Percentiles rank a stretch among this genome's conserved stretches.
These are phyloP conservation scores for Microctenopoma lineatum DNA, from an alignment of 2,797 vertebrate genomes.

Conservation along the genomic window DNA sequence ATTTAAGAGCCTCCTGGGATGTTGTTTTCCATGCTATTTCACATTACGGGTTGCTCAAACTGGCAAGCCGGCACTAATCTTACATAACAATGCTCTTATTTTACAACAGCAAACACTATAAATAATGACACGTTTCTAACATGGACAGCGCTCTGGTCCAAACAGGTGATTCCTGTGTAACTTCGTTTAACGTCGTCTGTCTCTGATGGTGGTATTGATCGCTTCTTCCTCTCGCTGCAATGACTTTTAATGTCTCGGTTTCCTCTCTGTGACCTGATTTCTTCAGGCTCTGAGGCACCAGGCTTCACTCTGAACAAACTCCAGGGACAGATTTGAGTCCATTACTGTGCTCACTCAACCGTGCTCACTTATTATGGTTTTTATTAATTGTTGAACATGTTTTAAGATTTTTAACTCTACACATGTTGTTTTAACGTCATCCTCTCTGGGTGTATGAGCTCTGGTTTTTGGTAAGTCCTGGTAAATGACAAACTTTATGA, in stretches of 20 bases:
- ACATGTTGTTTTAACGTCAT: background rate
- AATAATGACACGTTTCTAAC: slow-evolving; percentile 17
- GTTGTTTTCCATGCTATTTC: slow-evolving; percentile 24
- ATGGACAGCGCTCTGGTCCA: background rate
- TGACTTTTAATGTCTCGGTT: slow-evolving; percentile 19
- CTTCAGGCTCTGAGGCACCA: slow-evolving; percentile 11
- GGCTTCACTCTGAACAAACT: slow-evolving; percentile 17
- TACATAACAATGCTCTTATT: slow-evolving; percentile 29
- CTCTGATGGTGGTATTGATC: slow-evolving; percentile 16
- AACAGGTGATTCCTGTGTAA: background rate
- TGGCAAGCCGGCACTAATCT: slow-evolving; percentile 16
- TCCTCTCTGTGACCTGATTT: slow-evolving; percentile 18
- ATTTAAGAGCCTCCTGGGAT: slow-evolving; percentile 37
- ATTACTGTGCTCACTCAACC: slow-evolving; percentile 13
- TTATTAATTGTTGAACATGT: too few species aligned
- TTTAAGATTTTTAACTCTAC: background rate
- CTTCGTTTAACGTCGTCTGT: background rate
- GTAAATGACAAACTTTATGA: background rate
- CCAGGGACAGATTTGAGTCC: background rate
- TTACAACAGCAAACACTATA: slow-evolving; percentile 7
- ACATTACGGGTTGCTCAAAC: slow-evolving; percentile 18
- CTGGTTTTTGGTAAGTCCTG: too few species aligned
- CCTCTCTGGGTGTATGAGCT: background rate
- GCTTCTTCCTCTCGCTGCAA: slow-evolving; percentile 8
- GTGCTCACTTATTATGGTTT: too few species aligned